Evolutionary conservation across 2,113 vertebrate genomes (phyloP).

Genomic region (Labeo catla): DNA sequence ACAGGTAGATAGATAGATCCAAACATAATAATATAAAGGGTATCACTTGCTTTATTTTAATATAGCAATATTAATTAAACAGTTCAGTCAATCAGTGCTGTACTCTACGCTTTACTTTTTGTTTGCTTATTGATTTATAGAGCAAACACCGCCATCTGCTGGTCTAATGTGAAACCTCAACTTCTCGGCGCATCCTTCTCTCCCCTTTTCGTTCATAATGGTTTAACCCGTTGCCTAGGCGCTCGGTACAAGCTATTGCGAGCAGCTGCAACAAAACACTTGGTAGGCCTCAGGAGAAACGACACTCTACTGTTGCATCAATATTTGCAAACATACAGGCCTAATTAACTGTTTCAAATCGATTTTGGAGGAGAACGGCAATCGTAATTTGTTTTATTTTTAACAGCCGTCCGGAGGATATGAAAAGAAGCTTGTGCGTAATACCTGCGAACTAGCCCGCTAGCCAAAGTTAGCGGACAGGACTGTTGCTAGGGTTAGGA

Average conservation of each 20-base stretch:
- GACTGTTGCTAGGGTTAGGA: not conserved
- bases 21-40: too few species aligned
- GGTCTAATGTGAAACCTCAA: not conserved
- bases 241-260: conserved; percentile 43
- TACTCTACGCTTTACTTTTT: not conserved
- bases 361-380: not conserved
- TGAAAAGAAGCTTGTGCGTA: not conserved
- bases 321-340: not conserved
- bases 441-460: conserved; percentile 27
- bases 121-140: not conserved
- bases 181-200: not conserved
- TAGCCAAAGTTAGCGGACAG: conserved; percentile 27
- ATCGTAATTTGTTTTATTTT: not conserved
- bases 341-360: not conserved
- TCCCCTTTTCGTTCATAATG: conserved; percentile 54
- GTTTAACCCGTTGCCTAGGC: conserved; percentile 60
- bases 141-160: conserved; percentile 19
- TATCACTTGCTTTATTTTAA: too few species aligned
- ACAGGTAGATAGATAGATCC: too few species aligned
- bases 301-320: not conserved
- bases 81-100: not conserved
- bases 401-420: conserved; percentile 18
- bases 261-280: conserved; percentile 28
- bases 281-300: conserved; percentile 29
- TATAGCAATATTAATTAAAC: too few species aligned